Evolutionary conservation across 2,888 invertebrate species (phyloP).

Genomic region (Pogonocherus hispidulus): DNA sequence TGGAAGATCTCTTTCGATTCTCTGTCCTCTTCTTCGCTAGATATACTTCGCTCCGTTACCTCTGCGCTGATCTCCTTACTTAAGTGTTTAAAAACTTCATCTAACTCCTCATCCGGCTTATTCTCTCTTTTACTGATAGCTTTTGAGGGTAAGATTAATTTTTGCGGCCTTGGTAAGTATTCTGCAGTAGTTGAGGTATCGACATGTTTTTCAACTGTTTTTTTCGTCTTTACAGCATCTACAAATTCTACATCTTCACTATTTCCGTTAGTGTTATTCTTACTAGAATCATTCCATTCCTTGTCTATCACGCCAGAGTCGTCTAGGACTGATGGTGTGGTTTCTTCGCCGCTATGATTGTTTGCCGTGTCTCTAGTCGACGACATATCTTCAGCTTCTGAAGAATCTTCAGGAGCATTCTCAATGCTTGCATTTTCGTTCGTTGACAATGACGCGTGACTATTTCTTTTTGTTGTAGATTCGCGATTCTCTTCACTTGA

Average conservation of each 20-base stretch:
- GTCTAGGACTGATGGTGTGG: conserved; percentile 29
- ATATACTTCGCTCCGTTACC: conserved; percentile 44
- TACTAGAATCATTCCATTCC: conserved; percentile 27
- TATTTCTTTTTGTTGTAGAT: conserved; percentile 56
- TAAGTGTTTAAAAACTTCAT: conserved; percentile 59
- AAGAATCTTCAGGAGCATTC: conserved; percentile 36
- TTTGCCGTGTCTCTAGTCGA: conserved; percentile 65
- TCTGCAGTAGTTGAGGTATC: conserved; percentile 41
- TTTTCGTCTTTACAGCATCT: conserved; percentile 39
- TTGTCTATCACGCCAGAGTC: conserved; percentile 43
- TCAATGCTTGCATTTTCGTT: conserved; percentile 64
- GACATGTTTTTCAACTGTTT: conserved; percentile 19
- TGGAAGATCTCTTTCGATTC: conserved; percentile 62
- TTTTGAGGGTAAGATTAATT: conserved; percentile 41
- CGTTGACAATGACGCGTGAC: conserved; percentile 53
- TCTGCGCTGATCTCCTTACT: conserved; percentile 57
- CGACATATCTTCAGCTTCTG: conserved; percentile 61
- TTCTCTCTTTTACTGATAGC: conserved; percentile 49
- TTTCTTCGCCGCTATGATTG: conserved; percentile 33
- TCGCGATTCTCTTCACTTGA: conserved; percentile 59
- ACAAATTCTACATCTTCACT: conserved; percentile 60
- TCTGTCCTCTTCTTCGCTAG: conserved; percentile 54
- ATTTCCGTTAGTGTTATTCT: conserved; percentile 32
- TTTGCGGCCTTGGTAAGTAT: conserved; percentile 37
- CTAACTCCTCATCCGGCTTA: conserved; percentile 42